phyloP scores from a whole-genome alignment of 2,113 vertebrate species.

The Fregetta grallaria region DNA sequence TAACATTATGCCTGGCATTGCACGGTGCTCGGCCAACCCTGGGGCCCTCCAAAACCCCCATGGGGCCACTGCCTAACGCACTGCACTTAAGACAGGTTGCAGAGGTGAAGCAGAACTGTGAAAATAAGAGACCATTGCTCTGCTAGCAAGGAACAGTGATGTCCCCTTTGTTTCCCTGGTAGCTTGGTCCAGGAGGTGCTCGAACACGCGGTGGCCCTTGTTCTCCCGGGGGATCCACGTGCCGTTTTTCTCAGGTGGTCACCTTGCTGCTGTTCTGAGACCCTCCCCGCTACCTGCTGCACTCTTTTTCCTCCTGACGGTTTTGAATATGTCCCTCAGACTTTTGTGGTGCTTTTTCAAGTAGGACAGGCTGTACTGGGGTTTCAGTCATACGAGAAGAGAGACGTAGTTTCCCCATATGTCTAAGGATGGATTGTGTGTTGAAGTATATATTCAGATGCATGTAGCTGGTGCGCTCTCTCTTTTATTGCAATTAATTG shows the following conservation, averaged over 20 bases:
- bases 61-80: neutral
- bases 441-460: neutral
- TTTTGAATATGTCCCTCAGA: neutral
- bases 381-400: neutral
- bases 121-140: neutral
- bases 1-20: neutral
- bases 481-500: slow-evolving; percentile 37
- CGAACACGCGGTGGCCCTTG: fast-evolving
- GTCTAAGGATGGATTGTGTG: neutral
- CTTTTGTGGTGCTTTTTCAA: neutral
- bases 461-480: neutral
- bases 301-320: neutral
- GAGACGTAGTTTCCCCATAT: neutral
- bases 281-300: neutral
- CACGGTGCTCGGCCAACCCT: fast-evolving
- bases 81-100: neutral
- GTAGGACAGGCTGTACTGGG: neutral
- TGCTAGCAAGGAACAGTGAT: neutral
- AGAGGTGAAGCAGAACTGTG: neutral
- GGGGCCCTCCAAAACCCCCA: neutral
- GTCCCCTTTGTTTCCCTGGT: neutral
- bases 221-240: neutral
- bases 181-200: neutral
- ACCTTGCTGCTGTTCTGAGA: neutral
- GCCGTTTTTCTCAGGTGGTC: neutral